A percentile compares a stretch with the other conserved stretches of the same genome.
These are phyloP conservation scores for Aurelia sp. DNA, from an alignment of 30 jellyfish, hydroid and myxozoan species.

Conservation along the genomic window DNA sequence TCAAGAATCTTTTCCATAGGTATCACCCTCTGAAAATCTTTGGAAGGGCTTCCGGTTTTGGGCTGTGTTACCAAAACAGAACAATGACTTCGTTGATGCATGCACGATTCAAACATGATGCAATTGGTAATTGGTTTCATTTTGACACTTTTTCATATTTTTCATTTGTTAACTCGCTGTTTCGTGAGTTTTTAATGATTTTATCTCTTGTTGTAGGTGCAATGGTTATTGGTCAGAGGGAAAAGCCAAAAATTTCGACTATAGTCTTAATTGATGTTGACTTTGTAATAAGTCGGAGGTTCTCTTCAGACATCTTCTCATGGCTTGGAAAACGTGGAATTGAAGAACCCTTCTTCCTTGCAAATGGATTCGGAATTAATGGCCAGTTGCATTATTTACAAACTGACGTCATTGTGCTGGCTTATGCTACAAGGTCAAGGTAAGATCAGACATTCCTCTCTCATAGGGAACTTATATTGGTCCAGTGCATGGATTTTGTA, in stretches of 20 bases:
- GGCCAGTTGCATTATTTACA: slow-evolving; percentile 66
- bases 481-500: too few species aligned
- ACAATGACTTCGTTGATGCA: too few species aligned
- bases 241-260: slow-evolving; percentile 20
- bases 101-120: too few species aligned
- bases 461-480: too few species aligned
- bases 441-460: background rate
- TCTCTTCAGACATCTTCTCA: slow-evolving; percentile 69
- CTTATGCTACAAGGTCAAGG: slow-evolving; percentile 85
- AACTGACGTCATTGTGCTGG: slow-evolving; percentile 79
- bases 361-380: slow-evolving; percentile 63
- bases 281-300: slow-evolving; percentile 54
- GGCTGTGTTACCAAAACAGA: too few species aligned
- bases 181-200: background rate
- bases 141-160: too few species aligned
- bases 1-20: too few species aligned
- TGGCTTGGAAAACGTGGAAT: slow-evolving; percentile 87
- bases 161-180: background rate
- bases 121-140: too few species aligned
- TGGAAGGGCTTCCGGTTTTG: too few species aligned
- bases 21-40: too few species aligned
- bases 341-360: slow-evolving; percentile 38
- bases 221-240: slow-evolving; percentile 29
- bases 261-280: slow-evolving; percentile 81
- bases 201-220: slow-evolving; percentile 54